These are phyloP conservation scores for Nomada ruficornis DNA, from an alignment of 2,888 invertebrate species.

Conservation along the genomic window DNA sequence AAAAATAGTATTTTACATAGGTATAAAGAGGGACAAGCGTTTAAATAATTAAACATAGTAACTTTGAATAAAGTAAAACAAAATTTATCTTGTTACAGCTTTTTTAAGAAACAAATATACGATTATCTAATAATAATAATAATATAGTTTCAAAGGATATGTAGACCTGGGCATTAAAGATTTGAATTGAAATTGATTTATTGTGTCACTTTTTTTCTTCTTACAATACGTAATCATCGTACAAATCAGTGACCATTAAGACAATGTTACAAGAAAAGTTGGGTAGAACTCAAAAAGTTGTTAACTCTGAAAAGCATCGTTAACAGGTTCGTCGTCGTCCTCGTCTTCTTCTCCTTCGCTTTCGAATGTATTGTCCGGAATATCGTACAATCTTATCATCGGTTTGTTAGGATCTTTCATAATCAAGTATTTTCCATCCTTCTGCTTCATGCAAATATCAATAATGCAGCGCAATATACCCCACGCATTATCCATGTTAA, in stretches of 20 bases:
- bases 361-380: conserved; percentile 99
- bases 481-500: conserved; percentile 99
- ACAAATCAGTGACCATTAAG: neutral
- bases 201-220: conserved; percentile 28
- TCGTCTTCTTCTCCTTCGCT: conserved; percentile 97
- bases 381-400: conserved; percentile 98
- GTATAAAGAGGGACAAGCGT: too few relatives aligned
- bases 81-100: neutral
- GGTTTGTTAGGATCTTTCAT: conserved; percentile 99
- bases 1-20: too few relatives aligned
- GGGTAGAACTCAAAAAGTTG: neutral
- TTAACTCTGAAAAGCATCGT: conserved; percentile 82
- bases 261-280: conserved; percentile 9
- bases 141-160: neutral
- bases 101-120: neutral
- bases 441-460: conserved; percentile 98
- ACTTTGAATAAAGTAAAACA: neutral
- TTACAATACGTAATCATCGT: conserved; percentile 27
- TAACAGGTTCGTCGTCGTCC: conserved; percentile 88
- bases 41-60: neutral
- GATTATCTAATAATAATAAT: neutral
- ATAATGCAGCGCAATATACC: conserved; percentile 98
- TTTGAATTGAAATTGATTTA: conserved; percentile 31
- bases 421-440: conserved; percentile 98
- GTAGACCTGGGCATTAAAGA: neutral